These are phyloP conservation scores for Anoplius nigerrimus DNA, from an alignment of 2,888 invertebrate species.

Conservation along the genomic window DNA sequence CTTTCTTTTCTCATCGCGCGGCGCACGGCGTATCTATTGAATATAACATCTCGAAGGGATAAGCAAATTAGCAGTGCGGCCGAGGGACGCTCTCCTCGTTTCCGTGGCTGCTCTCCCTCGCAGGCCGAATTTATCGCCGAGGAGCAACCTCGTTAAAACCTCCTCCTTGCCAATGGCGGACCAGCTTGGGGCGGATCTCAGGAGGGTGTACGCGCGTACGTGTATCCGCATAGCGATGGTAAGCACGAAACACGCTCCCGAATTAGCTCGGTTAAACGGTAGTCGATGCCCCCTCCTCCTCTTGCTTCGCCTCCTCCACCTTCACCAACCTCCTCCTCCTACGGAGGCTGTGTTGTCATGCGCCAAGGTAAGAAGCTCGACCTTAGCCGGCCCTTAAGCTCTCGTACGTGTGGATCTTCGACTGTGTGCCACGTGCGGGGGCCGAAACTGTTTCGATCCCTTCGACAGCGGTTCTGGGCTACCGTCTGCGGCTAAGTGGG, in stretches of 20 bases:
- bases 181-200: slow-evolving; percentile 50
- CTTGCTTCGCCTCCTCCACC: no score
- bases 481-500: slow-evolving; percentile 13
- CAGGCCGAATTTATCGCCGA: slow-evolving; percentile 44
- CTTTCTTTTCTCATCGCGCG: neutral
- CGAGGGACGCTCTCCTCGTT: slow-evolving; percentile 3
- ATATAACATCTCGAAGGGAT: slow-evolving; percentile 16
- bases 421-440: neutral
- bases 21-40: neutral
- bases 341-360: neutral
- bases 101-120: slow-evolving; percentile 21
- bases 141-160: slow-evolving; percentile 32
- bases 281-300: slow-evolving; percentile 34
- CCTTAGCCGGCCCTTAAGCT: slow-evolving; percentile 5
- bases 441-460: neutral
- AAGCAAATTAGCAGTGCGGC: slow-evolving; percentile 29
- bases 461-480: neutral
- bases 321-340: no score
- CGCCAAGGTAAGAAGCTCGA: slow-evolving; percentile 9
- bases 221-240: slow-evolving; percentile 31
- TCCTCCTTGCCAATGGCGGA: slow-evolving; percentile 38
- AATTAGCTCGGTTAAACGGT: slow-evolving; percentile 49
- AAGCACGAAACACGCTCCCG: slow-evolving; percentile 44
- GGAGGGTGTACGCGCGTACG: slow-evolving; percentile 25
- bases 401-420: neutral